These are phyloP conservation scores for Dasypus novemcinctus DNA, from an alignment of 2,113 vertebrate species.

Conservation along the genomic window DNA sequence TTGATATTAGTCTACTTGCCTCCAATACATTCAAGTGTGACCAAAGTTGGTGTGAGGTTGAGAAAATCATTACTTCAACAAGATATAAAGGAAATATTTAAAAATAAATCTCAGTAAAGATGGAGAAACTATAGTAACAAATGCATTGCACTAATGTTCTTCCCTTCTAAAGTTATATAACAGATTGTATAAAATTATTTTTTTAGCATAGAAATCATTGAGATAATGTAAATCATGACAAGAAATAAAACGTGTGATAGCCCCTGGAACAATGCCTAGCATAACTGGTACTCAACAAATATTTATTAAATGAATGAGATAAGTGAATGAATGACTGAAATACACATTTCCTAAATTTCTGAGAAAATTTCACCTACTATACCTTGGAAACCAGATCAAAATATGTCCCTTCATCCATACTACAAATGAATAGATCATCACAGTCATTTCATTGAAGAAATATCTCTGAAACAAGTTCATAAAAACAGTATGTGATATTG, in stretches of 20 bases:
- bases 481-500: background rate
- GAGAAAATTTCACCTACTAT: background rate
- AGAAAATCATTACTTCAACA: constrained; percentile 2
- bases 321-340: background rate
- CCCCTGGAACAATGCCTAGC: background rate
- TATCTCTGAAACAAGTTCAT: background rate
- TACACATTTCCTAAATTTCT: constrained; percentile 30
- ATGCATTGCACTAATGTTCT: background rate
- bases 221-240: constrained; percentile 27
- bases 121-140: background rate
- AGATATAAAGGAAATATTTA: constrained; percentile 42
- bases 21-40: background rate
- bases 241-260: constrained; percentile 31
- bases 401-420: background rate
- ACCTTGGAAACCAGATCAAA: constrained; percentile 34
- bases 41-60: background rate
- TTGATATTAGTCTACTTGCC: background rate
- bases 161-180: background rate
- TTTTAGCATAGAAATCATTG: constrained; percentile 11
- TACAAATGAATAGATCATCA: background rate
- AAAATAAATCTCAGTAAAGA: background rate
- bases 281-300: background rate
- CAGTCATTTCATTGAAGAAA: background rate
- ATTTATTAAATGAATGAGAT: constrained; percentile 22
- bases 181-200: background rate